A percentile compares a stretch with the other conserved stretches of the same genome.
Evolutionary conservation across 2,113 vertebrate species (phyloP).

Genomic region (Polypterus bichir): DNA sequence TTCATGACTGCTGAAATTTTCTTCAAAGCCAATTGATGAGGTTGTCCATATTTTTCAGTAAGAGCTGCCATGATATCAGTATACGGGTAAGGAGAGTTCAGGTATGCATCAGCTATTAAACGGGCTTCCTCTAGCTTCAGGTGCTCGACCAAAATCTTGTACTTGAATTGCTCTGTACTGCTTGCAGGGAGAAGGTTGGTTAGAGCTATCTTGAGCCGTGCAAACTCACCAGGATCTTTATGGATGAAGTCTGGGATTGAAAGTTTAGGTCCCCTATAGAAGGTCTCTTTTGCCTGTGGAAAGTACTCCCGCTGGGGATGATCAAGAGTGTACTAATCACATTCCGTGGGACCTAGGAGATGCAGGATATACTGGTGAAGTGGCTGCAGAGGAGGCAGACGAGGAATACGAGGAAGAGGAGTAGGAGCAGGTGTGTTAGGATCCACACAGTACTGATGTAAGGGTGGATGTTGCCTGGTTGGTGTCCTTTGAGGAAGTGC

Average conservation of each 20-base stretch:
- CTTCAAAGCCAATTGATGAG: constrained; percentile 7
- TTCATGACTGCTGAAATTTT: neutral
- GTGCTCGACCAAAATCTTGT: constrained; percentile 10
- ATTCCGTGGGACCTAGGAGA: no score
- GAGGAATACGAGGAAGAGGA: no score
- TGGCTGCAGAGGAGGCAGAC: no score
- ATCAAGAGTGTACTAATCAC: no score
- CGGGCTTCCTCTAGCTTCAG: constrained; percentile 9
- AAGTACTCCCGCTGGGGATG: no score
- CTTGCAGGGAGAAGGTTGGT: neutral
- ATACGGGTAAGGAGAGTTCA: constrained; percentile 12
- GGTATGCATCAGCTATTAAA: neutral
- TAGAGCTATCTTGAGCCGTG: constrained; percentile 6
- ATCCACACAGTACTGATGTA: no score
- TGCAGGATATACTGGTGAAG: no score
- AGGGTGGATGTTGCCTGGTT: no score
- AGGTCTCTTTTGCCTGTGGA: neutral
- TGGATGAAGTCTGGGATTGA: constrained; percentile 3
- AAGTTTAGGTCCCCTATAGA: constrained; percentile 1
- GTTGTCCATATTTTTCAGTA: constrained; percentile 4
- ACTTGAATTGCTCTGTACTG: constrained; percentile 5
- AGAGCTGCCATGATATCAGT: constrained; percentile 5
- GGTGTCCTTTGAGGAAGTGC: no score
- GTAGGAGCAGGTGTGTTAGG: no score
- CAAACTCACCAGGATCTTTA: constrained; percentile 2